Conservation (phyloP, 2,113 vertebrate genomes). For the Rynchops niger region DNA sequence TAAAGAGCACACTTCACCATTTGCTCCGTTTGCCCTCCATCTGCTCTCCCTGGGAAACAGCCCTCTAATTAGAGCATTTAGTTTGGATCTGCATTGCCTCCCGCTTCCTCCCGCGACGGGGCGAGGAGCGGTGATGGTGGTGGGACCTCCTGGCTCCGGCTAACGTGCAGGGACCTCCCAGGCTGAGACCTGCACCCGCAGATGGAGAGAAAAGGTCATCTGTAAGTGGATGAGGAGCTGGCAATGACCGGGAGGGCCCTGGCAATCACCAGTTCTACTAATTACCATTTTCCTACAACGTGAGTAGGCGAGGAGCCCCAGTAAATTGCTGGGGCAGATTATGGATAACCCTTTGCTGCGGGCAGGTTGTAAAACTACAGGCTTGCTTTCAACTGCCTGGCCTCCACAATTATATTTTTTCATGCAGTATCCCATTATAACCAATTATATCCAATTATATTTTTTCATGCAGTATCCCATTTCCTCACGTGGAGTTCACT, state of each 20-base stretch:
- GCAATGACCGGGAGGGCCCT: background rate
- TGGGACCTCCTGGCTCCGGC: background rate
- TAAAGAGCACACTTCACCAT: background rate
- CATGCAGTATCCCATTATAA: no score
- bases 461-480: background rate
- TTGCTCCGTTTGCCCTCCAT: background rate
- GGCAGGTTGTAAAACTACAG: background rate
- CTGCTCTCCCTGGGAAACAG: background rate
- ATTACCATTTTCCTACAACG: background rate
- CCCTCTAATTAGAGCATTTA: background rate
- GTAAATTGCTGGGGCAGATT: background rate
- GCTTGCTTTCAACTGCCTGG: background rate
- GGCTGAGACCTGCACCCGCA: background rate
- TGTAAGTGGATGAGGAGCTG: background rate
- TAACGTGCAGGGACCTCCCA: rapidly evolving
- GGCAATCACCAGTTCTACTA: background rate
- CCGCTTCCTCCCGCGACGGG: rapidly evolving
- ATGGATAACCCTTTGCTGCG: background rate
- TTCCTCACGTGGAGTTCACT: background rate
- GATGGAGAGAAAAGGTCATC: background rate
- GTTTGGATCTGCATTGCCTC: background rate
- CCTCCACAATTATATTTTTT: background rate
- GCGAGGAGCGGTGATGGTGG: background rate
- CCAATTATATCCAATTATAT: no score
- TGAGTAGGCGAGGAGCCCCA: background rate